A percentile compares a stretch with the other conserved stretches of the same genome.
These are phyloP conservation scores for Mythimna pallens DNA, from an alignment of 2,888 invertebrate genomes.

Conservation along the genomic window DNA sequence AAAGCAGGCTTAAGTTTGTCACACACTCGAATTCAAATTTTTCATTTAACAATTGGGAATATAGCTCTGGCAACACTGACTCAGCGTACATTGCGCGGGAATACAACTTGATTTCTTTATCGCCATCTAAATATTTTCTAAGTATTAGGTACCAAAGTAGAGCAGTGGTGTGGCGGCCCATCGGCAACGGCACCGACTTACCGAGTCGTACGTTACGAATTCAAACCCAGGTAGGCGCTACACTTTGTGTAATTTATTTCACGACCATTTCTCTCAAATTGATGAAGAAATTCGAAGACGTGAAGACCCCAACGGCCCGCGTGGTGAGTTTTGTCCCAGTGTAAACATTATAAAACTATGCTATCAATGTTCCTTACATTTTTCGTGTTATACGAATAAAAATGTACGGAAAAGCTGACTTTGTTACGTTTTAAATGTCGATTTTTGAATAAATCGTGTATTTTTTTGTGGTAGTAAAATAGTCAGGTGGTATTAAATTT, in stretches of 20 bases:
- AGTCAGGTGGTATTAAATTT: not conserved
- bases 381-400: not conserved
- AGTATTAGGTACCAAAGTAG: not conserved
- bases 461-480: not conserved
- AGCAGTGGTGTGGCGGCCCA: too few species aligned
- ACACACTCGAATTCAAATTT: too few species aligned
- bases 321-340: too few species aligned
- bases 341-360: not conserved
- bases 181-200: too few species aligned
- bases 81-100: not conserved
- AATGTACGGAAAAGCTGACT: not conserved
- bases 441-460: not conserved
- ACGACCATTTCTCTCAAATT: too few species aligned
- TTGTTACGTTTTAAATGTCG: not conserved
- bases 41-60: too few species aligned
- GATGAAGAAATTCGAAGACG: too few species aligned
- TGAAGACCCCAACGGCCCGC: too few species aligned
- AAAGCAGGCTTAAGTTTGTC: too few species aligned
- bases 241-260: too few species aligned
- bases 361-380: not conserved
- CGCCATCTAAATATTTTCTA: not conserved
- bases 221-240: too few species aligned
- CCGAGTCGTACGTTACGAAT: too few species aligned
- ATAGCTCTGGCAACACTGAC: not conserved
- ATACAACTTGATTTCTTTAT: not conserved